Evolutionary conservation across 2,797 vertebrate genomes (phyloP).

Genomic region (Trachops cirrhosus): DNA sequence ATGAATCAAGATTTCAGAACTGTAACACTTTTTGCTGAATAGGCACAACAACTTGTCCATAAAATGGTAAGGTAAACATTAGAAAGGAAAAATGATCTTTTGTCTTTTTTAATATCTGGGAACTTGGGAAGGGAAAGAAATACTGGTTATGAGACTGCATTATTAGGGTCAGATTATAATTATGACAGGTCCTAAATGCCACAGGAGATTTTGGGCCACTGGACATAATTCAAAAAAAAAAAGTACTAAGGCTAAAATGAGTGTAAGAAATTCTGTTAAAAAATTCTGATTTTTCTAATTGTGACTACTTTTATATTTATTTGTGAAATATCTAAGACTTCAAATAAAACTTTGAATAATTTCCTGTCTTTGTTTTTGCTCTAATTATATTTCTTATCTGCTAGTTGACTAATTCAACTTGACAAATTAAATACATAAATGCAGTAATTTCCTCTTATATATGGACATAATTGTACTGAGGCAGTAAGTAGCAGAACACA

Average conservation of each 20-base stretch:
- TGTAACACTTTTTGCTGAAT: background rate
- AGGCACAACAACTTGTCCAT: background rate
- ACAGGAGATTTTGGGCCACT: background rate
- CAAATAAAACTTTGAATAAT: background rate
- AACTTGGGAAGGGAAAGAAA: background rate
- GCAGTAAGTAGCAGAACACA: background rate
- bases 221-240: background rate
- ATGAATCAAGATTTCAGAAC: background rate
- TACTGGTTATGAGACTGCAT: background rate
- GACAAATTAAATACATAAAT: background rate
- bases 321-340: background rate
- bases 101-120: background rate
- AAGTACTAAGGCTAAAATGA: background rate
- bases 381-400: background rate
- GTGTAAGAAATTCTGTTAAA: background rate
- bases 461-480: background rate
- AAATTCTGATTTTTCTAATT: background rate
- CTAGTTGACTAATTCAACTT: background rate
- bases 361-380: background rate
- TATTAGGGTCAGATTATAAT: background rate
- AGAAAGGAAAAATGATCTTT: background rate
- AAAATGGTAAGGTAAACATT: background rate
- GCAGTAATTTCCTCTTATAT: background rate
- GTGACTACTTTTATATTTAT: background rate
- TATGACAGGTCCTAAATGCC: background rate